Conservation (phyloP, 2,113 vertebrate genomes). For the Tetraodon nigroviridis region DNA sequence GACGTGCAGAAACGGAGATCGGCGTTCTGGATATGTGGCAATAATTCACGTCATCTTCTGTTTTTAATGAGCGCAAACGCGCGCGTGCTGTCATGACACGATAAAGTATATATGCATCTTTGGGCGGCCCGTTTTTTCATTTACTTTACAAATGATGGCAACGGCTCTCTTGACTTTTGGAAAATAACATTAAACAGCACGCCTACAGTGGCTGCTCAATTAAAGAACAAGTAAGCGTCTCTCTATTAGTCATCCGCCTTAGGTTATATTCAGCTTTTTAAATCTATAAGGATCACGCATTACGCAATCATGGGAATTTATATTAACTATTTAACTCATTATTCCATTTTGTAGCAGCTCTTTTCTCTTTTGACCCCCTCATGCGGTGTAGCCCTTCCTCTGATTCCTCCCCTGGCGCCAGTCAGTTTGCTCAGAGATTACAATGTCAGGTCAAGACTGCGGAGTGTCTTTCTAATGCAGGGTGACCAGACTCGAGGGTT, state of each 20-base stretch:
- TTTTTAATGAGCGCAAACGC: slow-evolving; percentile 63
- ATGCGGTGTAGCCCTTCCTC: slow-evolving; percentile 35
- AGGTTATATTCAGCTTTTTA: neutral
- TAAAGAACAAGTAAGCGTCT: neutral
- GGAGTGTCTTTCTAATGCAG: slow-evolving; percentile 46
- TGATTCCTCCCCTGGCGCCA: slow-evolving; percentile 61
- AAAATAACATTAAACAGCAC: slow-evolving; percentile 24
- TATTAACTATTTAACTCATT: slow-evolving; percentile 32
- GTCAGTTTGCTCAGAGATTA: slow-evolving; percentile 66
- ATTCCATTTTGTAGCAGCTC: slow-evolving; percentile 31
- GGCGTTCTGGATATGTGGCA: slow-evolving; percentile 48
- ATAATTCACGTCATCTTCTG: slow-evolving; percentile 74
- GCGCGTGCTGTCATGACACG: slow-evolving; percentile 52
- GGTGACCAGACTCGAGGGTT: slow-evolving; percentile 38
- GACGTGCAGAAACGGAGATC: slow-evolving; percentile 46
- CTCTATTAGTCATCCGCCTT: neutral
- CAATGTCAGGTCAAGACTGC: slow-evolving; percentile 60
- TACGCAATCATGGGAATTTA: neutral
- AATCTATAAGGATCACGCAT: slow-evolving; percentile 8
- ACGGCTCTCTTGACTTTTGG: slow-evolving; percentile 8
- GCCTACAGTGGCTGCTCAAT: slow-evolving; percentile 28
- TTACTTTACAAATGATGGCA: slow-evolving; percentile 26
- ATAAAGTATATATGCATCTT: slow-evolving; percentile 63
- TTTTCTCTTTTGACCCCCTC: slow-evolving; percentile 40
- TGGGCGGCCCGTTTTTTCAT: slow-evolving; percentile 47